Base-by-base conservation (phyloP, 2,888 invertebrate genomes). In the Eristalis tenax region DNA sequence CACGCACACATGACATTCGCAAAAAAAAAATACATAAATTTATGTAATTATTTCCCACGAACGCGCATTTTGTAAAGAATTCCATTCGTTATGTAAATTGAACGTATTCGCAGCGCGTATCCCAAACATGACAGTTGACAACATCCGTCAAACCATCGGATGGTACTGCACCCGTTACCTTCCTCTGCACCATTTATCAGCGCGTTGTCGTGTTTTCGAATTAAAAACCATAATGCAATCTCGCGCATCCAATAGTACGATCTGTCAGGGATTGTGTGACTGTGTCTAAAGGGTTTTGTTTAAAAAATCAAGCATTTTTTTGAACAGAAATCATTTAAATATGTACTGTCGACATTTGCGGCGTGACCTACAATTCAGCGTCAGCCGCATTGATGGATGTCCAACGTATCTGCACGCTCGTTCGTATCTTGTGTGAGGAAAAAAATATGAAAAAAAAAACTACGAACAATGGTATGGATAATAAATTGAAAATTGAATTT, bases 61-160 rank as follows among this genome's bases (percentile, higher is more conserved):
- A 50, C 50, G 50, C 50, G 50, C 50, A 50, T 50, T 50, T 50
- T 69, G 68, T 61, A 70, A 65, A 70, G 64, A 64, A 79, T 65
- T 71, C 11, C 23, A 65, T 79, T 71, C 66, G 59, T 79, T 73
- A 79, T 79, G 79, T 71, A 76, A 68, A 76, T 65, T 59, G 43
- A 70, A 84, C 66, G 64, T 70, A 84, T 68, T 85, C 57, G 59
- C 80, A 38, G 18, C 40, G 61, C 65, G 57, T 26, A 70, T 23
- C 56, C 65, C 43, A 56, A 73, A 85, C 81, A 85, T 81, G 85
- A 85, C 85, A 85, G 81, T 76, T 85, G 85, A 85, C 85, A 85
- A 85, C 81, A 77, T 81, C 76, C 85, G 63, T 85, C 85, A 81
- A 69, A 43, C 73, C 32, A 43, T 38, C 56, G 69, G 32, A 32